phyloP scores from a whole-genome alignment of 2,888 invertebrate species.

The Dorcus hopei region DNA sequence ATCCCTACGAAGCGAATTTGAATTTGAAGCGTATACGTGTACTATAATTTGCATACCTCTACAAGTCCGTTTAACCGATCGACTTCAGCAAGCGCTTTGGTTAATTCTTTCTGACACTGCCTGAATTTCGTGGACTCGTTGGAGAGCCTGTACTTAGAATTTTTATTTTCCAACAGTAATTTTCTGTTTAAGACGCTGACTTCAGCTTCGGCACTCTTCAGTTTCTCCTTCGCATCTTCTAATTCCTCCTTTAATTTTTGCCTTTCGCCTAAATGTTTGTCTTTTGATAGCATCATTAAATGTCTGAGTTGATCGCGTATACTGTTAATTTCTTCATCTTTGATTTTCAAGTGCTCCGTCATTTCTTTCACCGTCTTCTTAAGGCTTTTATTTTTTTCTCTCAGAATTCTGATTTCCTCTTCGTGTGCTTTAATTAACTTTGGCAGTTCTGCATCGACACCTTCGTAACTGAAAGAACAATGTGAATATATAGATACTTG shows the following conservation, averaged over 20 bases:
- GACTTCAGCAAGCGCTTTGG: constrained; percentile 60
- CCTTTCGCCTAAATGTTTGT: constrained; percentile 70
- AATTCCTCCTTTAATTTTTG: constrained; percentile 69
- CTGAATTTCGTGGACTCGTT: constrained; percentile 68
- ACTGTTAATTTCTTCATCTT: constrained; percentile 64
- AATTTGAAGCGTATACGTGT: too few species aligned
- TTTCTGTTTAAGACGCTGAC: constrained; percentile 66
- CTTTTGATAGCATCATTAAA: constrained; percentile 66
- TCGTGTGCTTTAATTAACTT: constrained; percentile 72
- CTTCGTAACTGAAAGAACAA: constrained; percentile 60
- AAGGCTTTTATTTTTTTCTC: constrained; percentile 65
- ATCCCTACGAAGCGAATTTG: too few species aligned
- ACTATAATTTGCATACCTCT: constrained; percentile 49
- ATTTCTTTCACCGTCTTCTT: constrained; percentile 62
- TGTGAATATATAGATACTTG: background rate
- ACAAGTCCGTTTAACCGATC: constrained; percentile 59
- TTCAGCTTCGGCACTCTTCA: constrained; percentile 61
- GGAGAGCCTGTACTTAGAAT: constrained; percentile 67
- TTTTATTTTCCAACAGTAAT: constrained; percentile 70
- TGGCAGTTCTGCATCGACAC: constrained; percentile 74
- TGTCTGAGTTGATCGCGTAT: constrained; percentile 69
- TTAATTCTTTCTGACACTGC: constrained; percentile 65
- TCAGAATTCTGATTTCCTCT: constrained; percentile 72
- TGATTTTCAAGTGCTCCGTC: constrained; percentile 63
- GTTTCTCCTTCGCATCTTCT: constrained; percentile 53